These are phyloP conservation scores for Metallyticus violacea DNA, from an alignment of 2,888 invertebrate species.

Conservation along the genomic window DNA sequence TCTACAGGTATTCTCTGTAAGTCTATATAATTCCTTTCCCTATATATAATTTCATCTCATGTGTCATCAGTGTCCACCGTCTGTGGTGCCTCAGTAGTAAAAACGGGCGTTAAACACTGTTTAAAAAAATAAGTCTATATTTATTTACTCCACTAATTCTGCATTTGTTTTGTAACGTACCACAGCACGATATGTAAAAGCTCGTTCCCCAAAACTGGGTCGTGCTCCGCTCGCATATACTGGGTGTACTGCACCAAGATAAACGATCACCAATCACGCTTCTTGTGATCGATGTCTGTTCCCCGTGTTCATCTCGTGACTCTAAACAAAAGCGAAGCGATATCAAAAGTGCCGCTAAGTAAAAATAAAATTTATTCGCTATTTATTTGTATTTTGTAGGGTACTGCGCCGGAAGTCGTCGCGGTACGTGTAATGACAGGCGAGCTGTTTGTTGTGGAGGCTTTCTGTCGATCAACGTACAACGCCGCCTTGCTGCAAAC, in stretches of 20 bases:
- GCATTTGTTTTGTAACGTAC: not conserved
- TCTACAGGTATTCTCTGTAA: too few species aligned
- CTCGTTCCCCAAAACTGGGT: not conserved
- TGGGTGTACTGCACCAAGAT: not conserved
- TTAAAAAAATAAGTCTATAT: too few species aligned
- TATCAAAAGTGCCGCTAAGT: not conserved
- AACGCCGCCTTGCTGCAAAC: not conserved
- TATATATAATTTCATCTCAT: too few species aligned
- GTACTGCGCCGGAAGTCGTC: not conserved
- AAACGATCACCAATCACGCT: not conserved
- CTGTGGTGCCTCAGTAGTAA: too few species aligned
- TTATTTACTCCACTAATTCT: too few species aligned
- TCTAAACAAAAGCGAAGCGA: not conserved
- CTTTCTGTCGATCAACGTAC: not conserved
- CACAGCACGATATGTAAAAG: not conserved
- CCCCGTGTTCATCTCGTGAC: not conserved
- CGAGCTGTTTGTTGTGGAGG: not conserved
- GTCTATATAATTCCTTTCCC: too few species aligned
- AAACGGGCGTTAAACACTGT: too few species aligned
- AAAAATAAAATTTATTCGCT: not conserved
- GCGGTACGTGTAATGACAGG: not conserved
- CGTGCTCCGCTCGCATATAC: not conserved
- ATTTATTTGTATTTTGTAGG: not conserved
- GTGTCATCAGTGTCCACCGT: too few species aligned
- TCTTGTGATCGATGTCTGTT: not conserved